phyloP scores from a whole-genome alignment of 2,888 invertebrate species.

The Chrysolina americana region DNA sequence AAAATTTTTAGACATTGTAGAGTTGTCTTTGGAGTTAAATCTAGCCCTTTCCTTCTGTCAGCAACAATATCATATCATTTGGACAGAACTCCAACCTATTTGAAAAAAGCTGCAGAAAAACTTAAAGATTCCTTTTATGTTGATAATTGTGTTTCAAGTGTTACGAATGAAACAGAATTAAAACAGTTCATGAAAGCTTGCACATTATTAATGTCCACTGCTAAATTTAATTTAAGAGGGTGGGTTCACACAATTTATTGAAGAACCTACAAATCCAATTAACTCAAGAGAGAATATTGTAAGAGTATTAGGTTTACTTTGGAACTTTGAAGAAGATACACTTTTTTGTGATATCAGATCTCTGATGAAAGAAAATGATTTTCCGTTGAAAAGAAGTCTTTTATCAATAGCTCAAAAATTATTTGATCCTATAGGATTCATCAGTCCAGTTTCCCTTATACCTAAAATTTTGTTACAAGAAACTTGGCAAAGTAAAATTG shows the following conservation, averaged over 20 bases:
- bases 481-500: slow-evolving; percentile 7
- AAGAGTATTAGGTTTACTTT: slow-evolving; percentile 25
- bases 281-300: not conserved
- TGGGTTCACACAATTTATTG: too few species aligned
- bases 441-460: not conserved
- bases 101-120: slow-evolving; percentile 16
- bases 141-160: slow-evolving; percentile 10
- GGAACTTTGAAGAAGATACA: slow-evolving; percentile 23
- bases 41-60: slow-evolving; percentile 16
- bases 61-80: slow-evolving; percentile 20
- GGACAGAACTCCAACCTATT: not conserved
- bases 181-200: slow-evolving; percentile 3
- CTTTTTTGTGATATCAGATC: slow-evolving; percentile 17
- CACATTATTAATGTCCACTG: slow-evolving; percentile 13
- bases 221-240: too few species aligned
- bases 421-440: slow-evolving; percentile 19
- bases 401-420: slow-evolving; percentile 11
- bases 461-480: not conserved
- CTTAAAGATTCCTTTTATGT: slow-evolving; percentile 24
- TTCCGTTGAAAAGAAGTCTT: slow-evolving; percentile 15
- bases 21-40: slow-evolving; percentile 3
- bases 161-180: not conserved
- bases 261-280: too few species aligned
- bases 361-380: not conserved
- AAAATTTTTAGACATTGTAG: not conserved